Evolutionary conservation across 1,140 invertebrate species (phyloP), one percentile per base, ranked within the genome.

Genomic region (Hermetia illucens): DNA sequence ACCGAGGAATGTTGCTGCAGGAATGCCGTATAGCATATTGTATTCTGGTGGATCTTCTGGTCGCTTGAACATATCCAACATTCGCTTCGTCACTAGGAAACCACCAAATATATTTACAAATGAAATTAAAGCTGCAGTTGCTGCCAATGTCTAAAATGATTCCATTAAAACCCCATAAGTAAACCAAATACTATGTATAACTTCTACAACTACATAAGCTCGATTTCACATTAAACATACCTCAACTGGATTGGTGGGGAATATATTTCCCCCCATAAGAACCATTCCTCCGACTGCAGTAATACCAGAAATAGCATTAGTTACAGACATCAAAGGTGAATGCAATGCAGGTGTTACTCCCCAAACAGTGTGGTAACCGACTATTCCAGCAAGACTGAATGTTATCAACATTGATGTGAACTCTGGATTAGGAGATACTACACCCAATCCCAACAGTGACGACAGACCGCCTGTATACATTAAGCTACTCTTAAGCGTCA

Each of bases 361-460:
- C 88, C 88, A 93, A 16, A 93, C 88, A 4, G 86, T 91, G 62
- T 92, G 85, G 62, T 90, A 71, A 50, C 86, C 88, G 24, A 90
- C 85, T 50, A 92, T 77, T 54, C 82, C 82, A 46, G 83, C 69
- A 34, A 93, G 58, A 31, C 80, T 79, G 50, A 92, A 77, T 8
- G 83, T 88, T 2, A 85, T 85, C 16, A 83, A 74, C 84, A 90
- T 92, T 8, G 81, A 77, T 1, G 85, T 83, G 51, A 93, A 90
- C 16, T 78, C 73, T 8, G 77, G 64, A 60, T 86, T 88, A 3
- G 88, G 88, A 24, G 84, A 81, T 1, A 68, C 69, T 21, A 76
- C 66, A 30, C 86, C 87, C 2, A 91, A 61, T 21, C 71, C 76
- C 32, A 82, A 63, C 38, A 86, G 51, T 37, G 63, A 65, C n/a